These are phyloP conservation scores for Musca domestica DNA, from an alignment of 1,140 invertebrate genomes.

Conservation along the genomic window DNA sequence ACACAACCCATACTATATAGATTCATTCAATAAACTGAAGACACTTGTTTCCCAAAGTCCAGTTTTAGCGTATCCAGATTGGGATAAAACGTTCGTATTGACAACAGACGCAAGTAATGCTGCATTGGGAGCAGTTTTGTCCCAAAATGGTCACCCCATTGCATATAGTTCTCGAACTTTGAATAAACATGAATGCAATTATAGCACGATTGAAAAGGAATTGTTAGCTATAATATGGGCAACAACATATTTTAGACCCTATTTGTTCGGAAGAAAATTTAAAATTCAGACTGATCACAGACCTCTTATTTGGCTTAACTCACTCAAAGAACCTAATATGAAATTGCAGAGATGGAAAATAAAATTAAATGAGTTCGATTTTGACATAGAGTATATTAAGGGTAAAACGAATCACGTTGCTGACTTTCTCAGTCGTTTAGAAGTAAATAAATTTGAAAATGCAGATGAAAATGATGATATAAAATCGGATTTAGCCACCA, in stretches of 20 bases:
- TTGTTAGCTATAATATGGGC: too few relatives aligned
- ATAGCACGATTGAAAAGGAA: too few relatives aligned
- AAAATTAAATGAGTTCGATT: conserved; percentile 50
- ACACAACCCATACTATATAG: conserved; percentile 12
- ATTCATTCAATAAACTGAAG: conserved; percentile 26
- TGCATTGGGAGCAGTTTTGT: too few relatives aligned
- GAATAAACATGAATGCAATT: too few relatives aligned
- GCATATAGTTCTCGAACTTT: too few relatives aligned
- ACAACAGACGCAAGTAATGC: conserved; percentile 42
- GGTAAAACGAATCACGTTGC: conserved; percentile 16
- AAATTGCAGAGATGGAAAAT: too few relatives aligned
- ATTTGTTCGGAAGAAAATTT: too few relatives aligned
- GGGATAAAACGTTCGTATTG: conserved; percentile 23
- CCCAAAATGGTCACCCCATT: too few relatives aligned
- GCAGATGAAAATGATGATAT: neutral
- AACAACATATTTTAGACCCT: too few relatives aligned
- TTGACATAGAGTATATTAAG: conserved; percentile 40
- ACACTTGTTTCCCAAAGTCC: conserved; percentile 23
- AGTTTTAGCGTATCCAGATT: conserved; percentile 23
- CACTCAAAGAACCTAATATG: too few relatives aligned
- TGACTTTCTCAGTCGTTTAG: conserved; percentile 5
- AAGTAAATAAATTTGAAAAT: neutral
- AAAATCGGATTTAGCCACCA: neutral
- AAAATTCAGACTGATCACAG: too few relatives aligned
- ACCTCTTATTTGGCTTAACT: too few relatives aligned